Evolutionary conservation across 2,113 vertebrate species (phyloP).

Genomic region (Stictonetta naevosa): DNA sequence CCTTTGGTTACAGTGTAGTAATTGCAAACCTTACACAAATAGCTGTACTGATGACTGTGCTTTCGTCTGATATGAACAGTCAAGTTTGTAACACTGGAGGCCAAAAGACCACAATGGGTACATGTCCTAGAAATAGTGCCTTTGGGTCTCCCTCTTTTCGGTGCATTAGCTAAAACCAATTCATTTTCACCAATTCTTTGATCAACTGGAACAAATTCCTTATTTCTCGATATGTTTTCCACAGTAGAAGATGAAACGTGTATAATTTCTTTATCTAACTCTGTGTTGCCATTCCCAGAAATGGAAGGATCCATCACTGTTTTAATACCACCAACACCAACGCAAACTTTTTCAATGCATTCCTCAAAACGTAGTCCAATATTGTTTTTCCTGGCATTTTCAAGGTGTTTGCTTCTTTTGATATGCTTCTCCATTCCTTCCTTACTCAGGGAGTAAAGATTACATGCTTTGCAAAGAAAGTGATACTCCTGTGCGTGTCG

Average conservation of each 20-base stretch:
- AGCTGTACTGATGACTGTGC: slow-evolving; percentile 96
- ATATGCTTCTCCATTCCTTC: slow-evolving; percentile 92
- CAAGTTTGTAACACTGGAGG: slow-evolving; percentile 94
- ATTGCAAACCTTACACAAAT: slow-evolving; percentile 92
- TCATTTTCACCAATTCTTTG: slow-evolving; percentile 36
- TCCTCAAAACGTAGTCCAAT: slow-evolving; percentile 82
- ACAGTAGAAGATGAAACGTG: slow-evolving; percentile 36
- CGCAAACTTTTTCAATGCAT: slow-evolving; percentile 87
- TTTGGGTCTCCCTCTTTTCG: slow-evolving; percentile 86
- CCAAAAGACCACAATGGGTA: slow-evolving; percentile 90
- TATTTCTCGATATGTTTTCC: not conserved
- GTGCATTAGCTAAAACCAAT: slow-evolving; percentile 31
- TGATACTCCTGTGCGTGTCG: slow-evolving; percentile 86
- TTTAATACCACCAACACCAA: slow-evolving; percentile 75
- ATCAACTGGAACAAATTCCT: slow-evolving; percentile 49
- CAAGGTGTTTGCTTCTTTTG: slow-evolving; percentile 86
- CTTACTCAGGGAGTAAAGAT: slow-evolving; percentile 87
- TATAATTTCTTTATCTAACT: slow-evolving; percentile 47
- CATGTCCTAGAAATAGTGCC: slow-evolving; percentile 85
- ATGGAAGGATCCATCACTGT: slow-evolving; percentile 58
- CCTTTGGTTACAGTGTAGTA: slow-evolving; percentile 98
- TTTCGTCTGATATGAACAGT: slow-evolving; percentile 94
- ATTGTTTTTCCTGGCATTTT: slow-evolving; percentile 83
- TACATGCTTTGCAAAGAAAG: slow-evolving; percentile 90
- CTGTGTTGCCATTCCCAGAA: slow-evolving; percentile 59